A percentile compares a stretch with the other conserved stretches of the same genome.
Conservation (phyloP, 2,888 invertebrate genomes). For the Mythimna loreyi region DNA sequence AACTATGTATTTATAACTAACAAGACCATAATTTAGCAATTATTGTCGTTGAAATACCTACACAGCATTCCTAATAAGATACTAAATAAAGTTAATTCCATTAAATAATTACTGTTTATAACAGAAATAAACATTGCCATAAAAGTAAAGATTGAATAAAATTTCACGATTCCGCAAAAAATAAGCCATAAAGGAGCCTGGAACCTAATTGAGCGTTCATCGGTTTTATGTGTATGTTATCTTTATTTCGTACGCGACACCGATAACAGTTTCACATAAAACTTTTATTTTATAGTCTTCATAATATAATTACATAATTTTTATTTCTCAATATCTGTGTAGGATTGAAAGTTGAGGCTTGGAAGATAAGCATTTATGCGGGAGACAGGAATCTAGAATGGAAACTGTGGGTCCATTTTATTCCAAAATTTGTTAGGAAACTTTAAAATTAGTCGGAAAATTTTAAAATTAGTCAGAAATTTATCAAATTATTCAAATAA, state of each 20-base stretch:
- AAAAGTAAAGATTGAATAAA: constrained; percentile 17
- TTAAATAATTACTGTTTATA: constrained; percentile 5
- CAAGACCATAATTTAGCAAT: too few species aligned
- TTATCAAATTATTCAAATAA: neutral
- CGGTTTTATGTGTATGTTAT: constrained; percentile 62
- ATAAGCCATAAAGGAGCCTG: constrained; percentile 34
- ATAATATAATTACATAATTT: constrained; percentile 13
- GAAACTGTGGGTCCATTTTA: neutral
- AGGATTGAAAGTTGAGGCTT: neutral
- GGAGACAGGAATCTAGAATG: neutral
- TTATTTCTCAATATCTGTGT: constrained; percentile 10
- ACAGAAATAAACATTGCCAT: constrained; percentile 2
- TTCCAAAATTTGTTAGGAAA: neutral
- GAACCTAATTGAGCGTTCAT: constrained; percentile 67
- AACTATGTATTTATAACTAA: neutral
- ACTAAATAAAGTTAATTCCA: constrained; percentile 6
- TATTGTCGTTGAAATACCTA: neutral
- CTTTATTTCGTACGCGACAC: constrained; percentile 58
- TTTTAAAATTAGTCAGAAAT: neutral
- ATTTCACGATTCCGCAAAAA: constrained; percentile 37
- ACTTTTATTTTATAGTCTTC: constrained; percentile 53
- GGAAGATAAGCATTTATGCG: neutral
- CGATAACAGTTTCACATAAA: constrained; percentile 61
- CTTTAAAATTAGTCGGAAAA: neutral
- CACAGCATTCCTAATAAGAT: neutral